A percentile compares a stretch with the other conserved stretches of the same genome.
These are phyloP conservation scores for Propithecus perrieri DNA, from an alignment of 2,797 vertebrate genomes.

Conservation along the genomic window DNA sequence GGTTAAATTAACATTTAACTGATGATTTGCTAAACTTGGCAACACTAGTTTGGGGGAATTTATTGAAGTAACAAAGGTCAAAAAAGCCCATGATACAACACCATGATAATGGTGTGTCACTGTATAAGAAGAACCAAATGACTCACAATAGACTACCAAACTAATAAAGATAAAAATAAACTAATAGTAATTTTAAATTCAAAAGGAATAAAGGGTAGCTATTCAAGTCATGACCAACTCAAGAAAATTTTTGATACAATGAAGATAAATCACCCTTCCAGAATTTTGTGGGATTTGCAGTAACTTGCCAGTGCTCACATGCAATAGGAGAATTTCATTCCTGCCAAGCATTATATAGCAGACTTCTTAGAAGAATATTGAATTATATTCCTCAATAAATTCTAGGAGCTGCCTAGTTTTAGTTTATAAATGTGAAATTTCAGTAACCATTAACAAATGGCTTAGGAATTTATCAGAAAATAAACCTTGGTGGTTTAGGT, in stretches of 20 bases:
- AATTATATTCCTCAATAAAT: background rate
- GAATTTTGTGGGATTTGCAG: background rate
- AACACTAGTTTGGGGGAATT: background rate
- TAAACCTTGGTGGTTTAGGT: background rate
- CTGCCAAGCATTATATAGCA: background rate
- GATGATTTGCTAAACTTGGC: background rate
- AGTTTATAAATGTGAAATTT: background rate
- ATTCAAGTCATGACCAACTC: conserved; percentile 4
- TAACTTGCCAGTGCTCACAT: background rate
- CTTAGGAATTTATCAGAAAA: conserved; percentile 37
- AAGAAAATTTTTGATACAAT: background rate
- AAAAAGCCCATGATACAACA: background rate
- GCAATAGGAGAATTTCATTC: background rate
- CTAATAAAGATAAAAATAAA: background rate
- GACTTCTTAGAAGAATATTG: background rate
- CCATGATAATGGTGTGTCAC: background rate
- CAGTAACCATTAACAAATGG: background rate
- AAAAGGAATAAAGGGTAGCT: background rate
- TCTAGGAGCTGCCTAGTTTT: background rate
- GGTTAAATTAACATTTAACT: conserved; percentile 25
- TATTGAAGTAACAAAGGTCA: background rate
- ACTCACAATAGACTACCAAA: background rate
- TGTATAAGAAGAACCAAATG: background rate
- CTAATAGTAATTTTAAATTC: conserved; percentile 35
- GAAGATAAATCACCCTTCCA: background rate